Percentiles rank a stretch among this genome's conserved stretches.
Evolutionary conservation across 1,140 invertebrate species (phyloP).

Genomic region (Ceratosolen solmsi): DNA sequence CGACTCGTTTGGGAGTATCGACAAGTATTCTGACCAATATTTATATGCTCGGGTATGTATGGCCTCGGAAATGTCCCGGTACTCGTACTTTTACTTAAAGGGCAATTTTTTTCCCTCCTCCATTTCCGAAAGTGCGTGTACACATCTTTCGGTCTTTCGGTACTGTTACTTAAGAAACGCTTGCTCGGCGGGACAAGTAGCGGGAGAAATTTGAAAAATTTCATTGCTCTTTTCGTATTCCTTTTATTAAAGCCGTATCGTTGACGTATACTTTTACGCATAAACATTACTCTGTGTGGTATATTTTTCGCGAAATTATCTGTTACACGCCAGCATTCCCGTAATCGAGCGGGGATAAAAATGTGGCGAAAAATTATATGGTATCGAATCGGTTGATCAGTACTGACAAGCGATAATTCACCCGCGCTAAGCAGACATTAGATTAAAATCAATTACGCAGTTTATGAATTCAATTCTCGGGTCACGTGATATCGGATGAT

Average conservation of each 20-base stretch:
- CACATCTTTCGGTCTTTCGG: background rate
- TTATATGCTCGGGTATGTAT: background rate
- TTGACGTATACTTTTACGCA: background rate
- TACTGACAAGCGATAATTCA: background rate
- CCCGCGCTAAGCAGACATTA: background rate
- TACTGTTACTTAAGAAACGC: background rate
- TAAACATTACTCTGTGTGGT: background rate
- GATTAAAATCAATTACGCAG: background rate
- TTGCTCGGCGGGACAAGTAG: background rate
- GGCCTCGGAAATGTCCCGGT: background rate
- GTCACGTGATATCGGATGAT: too few species aligned
- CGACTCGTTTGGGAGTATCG: background rate
- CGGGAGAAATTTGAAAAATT: background rate
- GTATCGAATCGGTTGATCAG: background rate
- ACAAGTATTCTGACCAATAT: background rate
- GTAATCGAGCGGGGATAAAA: background rate
- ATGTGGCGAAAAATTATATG: background rate
- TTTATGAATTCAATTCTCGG: too few species aligned
- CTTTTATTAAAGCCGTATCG: background rate
- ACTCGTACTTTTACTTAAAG: conserved; percentile 9
- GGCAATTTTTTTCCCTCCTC: background rate
- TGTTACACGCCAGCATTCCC: background rate
- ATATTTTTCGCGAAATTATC: background rate
- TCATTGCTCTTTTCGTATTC: background rate
- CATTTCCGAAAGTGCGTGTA: background rate